phyloP scores from a whole-genome alignment of 2,888 invertebrate genomes.

The Nematopogon swammerdamellus region DNA sequence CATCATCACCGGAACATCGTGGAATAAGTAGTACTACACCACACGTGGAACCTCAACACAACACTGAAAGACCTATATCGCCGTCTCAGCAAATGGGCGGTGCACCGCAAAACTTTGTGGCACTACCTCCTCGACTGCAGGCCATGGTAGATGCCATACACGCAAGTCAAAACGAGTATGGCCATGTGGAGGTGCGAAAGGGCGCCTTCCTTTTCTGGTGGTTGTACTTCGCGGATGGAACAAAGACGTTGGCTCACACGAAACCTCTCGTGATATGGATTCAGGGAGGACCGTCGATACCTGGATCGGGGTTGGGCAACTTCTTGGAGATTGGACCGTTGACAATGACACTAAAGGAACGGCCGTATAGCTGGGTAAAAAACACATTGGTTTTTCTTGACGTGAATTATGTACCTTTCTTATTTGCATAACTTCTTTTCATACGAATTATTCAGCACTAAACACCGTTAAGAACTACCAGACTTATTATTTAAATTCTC shows the following conservation, averaged over 20 bases:
- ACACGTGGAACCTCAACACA: neutral
- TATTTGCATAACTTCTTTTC: too few species aligned
- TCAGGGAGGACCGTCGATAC: slow-evolving; percentile 71
- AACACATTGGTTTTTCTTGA: too few species aligned
- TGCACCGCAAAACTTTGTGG: too few species aligned
- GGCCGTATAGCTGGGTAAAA: slow-evolving; percentile 64
- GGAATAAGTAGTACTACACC: too few species aligned
- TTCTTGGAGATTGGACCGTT: slow-evolving; percentile 70
- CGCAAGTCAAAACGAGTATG: slow-evolving; percentile 62
- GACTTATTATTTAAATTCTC: too few species aligned
- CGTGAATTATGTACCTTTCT: too few species aligned
- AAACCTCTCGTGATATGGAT: slow-evolving; percentile 71
- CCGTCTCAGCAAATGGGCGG: too few species aligned
- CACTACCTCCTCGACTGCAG: neutral
- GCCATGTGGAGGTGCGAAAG: slow-evolving; percentile 59
- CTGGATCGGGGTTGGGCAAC: slow-evolving; percentile 69
- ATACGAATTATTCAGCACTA: too few species aligned
- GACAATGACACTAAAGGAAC: slow-evolving; percentile 47
- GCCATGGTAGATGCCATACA: neutral
- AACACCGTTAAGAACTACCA: too few species aligned
- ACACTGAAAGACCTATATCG: too few species aligned
- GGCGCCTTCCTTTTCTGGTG: slow-evolving; percentile 73
- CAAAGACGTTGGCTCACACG: slow-evolving; percentile 41
- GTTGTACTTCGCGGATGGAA: slow-evolving; percentile 64
- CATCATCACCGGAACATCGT: neutral